These are phyloP conservation scores for Pelusios castaneus DNA, from an alignment of 2,113 vertebrate species.

Conservation along the genomic window DNA sequence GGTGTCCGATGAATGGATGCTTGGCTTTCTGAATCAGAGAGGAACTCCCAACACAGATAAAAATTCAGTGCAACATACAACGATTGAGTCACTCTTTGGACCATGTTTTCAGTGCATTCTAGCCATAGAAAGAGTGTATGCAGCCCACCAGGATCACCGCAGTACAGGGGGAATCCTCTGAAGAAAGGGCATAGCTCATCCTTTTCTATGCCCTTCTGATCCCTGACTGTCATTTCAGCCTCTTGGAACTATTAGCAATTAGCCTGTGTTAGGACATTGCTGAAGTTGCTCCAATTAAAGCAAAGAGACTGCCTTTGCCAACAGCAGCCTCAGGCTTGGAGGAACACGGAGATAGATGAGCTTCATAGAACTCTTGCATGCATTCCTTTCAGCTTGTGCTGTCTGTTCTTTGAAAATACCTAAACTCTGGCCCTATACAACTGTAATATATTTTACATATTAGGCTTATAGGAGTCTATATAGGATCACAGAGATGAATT, in stretches of 20 bases:
- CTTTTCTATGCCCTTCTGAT: neutral
- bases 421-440: neutral
- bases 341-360: neutral
- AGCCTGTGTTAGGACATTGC: neutral
- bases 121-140: too few relatives aligned
- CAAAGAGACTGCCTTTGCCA: neutral
- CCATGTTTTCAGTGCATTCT: neutral
- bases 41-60: accelerated
- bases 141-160: neutral
- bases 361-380: neutral
- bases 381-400: accelerated
- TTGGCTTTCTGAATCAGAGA: neutral
- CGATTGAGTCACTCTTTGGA: neutral
- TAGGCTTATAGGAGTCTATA: neutral
- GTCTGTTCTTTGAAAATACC: neutral
- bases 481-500: slow-evolving; percentile 45
- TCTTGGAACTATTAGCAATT: neutral
- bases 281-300: neutral
- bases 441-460: slow-evolving; percentile 20
- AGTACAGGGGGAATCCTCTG: neutral
- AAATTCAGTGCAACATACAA: too few relatives aligned
- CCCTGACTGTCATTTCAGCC: neutral
- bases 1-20: neutral
- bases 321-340: accelerated
- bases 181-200: neutral